A percentile compares a stretch with the other conserved stretches of the same genome.
phyloP scores from a whole-genome alignment of 2,888 invertebrate species.

The Thysanoteuthis rhombus region DNA sequence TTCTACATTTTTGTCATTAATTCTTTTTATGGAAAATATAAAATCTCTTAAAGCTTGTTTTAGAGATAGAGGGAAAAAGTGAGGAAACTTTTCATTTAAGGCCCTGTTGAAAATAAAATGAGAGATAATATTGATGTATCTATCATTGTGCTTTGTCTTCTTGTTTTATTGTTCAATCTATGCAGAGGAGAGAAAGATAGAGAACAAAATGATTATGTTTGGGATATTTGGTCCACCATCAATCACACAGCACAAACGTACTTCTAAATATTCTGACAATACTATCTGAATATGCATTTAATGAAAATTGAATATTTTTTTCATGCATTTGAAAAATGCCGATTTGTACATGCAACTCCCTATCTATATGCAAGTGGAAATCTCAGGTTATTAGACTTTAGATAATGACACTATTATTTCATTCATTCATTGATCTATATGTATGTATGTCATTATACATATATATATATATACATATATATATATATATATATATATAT shows the following conservation, averaged over 20 bases:
- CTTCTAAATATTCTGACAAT: not conserved
- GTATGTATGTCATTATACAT: too few species aligned
- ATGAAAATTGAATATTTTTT: not conserved
- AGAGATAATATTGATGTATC: not conserved
- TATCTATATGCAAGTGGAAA: not conserved
- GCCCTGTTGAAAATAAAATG: not conserved
- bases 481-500: not conserved
- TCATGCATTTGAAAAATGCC: not conserved
- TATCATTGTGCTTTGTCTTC: not conserved
- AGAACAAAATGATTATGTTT: not conserved
- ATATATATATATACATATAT: not conserved
- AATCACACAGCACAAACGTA: not conserved
- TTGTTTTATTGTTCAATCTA: not conserved
- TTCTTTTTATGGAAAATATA: not conserved
- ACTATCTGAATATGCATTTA: not conserved
- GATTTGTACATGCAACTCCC: not conserved
- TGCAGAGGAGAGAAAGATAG: not conserved
- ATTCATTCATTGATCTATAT: not conserved
- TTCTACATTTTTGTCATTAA: not conserved
- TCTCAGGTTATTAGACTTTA: not conserved
- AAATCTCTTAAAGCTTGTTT: not conserved
- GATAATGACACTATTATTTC: not conserved
- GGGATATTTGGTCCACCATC: not conserved
- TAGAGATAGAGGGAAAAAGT: not conserved
- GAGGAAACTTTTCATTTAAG: not conserved